Base-by-base conservation (phyloP, 2,113 vertebrate genomes). In the Gymnarchus niloticus region DNA sequence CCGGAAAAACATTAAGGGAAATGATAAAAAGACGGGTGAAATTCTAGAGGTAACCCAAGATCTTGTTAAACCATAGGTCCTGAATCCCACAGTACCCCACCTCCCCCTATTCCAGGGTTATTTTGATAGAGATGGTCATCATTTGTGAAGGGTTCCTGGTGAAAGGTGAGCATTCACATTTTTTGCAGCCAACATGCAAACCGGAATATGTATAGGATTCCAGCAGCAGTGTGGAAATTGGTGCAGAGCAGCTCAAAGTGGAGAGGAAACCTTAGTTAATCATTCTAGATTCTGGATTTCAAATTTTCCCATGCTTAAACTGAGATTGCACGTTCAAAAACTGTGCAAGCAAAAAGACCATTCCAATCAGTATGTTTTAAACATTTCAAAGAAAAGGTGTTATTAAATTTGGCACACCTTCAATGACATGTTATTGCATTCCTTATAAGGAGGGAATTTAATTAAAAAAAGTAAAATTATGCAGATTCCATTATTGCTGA, bases 101-200 rank as follows among this genome's bases (percentile, higher is more conserved):
- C 51, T 1, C 41, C 76, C 41, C 4, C 41, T 49, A 10, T 25
- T n/a, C 2, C 44, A 44, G 51, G 17, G 41, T 83, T 49, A 25
- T 33, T 83, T 25, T 83, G 86, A 87, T 87, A 81, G 82, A 44
- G 81, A 87, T 14, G 33, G 6, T 83, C 9, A 61, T 87, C 54
- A 23, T 76, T 84, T 51, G 3, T 87, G 86, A 76, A 56, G 69
- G 81, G 44, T 78, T 78, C 17, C 28, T 84, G 82, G 86, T 25
- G 46, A 77, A 37, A 9, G 33, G 7, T 19, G 23, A 56, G 7
- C 61, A 49, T 28, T 10, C 51, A 84, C 10, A 1, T 86, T 46
- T 76, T 69, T 1, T 28, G 28, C 33, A 77, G 48, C 12, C n/a
- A n/a, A n/a, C n/a, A n/a, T n/a, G n/a, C n/a, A n/a, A n/a, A n/a